Percentiles rank a stretch among this genome's conserved stretches.
These are phyloP conservation scores for Dunckerocampus dactyliophorus DNA, from an alignment of 2,113 vertebrate genomes.

Conservation along the genomic window DNA sequence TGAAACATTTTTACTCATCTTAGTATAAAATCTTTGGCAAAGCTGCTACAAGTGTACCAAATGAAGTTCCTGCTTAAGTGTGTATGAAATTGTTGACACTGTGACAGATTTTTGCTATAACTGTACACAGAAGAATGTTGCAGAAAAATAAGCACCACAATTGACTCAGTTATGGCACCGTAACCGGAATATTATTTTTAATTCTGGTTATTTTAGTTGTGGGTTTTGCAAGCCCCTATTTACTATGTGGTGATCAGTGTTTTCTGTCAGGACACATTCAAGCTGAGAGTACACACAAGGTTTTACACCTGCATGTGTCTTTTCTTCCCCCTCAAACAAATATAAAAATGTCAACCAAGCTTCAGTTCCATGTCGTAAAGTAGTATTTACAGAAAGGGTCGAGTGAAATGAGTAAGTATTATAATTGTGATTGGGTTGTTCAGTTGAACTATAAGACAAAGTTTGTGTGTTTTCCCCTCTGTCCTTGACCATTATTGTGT, in stretches of 20 bases:
- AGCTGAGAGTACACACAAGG: neutral
- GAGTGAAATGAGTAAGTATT: neutral
- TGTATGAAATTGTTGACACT: neutral
- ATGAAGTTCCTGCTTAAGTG: neutral
- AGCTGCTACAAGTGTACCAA: neutral
- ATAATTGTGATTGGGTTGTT: no score
- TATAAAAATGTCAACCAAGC: no score
- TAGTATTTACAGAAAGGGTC: neutral
- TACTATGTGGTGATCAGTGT: slow-evolving; percentile 5
- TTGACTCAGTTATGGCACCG: neutral
- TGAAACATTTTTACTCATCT: neutral
- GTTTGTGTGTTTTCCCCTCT: slow-evolving; percentile 10
- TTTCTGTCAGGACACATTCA: slow-evolving; percentile 1
- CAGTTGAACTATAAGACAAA: slow-evolving; percentile 16
- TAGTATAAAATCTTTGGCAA: neutral
- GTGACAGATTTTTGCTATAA: no score
- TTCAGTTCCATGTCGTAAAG: neutral
- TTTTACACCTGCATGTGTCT: neutral
- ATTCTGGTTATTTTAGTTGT: neutral
- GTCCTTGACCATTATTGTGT: slow-evolving; percentile 25
- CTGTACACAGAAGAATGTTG: neutral
- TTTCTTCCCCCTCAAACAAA: neutral
- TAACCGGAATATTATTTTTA: neutral
- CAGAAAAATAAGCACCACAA: neutral
- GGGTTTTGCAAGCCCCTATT: neutral